phyloP scores from a whole-genome alignment of 1,140 invertebrate genomes.

The Trialeurodes vaporariorum region DNA sequence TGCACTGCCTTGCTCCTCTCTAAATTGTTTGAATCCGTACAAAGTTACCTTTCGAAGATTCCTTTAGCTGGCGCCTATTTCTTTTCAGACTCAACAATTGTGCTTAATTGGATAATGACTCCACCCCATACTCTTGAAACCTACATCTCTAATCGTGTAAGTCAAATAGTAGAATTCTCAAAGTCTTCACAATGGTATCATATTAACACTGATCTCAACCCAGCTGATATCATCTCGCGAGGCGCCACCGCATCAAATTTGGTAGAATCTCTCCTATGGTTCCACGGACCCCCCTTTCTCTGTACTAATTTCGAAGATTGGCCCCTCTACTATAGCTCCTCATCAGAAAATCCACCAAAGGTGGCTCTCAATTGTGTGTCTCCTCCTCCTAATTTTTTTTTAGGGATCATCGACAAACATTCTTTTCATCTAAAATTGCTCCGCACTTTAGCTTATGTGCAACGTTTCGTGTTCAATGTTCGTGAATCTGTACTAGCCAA shows the following conservation, averaged over 20 bases:
- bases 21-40: slow-evolving; percentile 20
- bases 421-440: too few relatives aligned
- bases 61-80: background rate
- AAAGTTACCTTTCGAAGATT: slow-evolving; percentile 3
- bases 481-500: too few relatives aligned
- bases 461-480: too few relatives aligned
- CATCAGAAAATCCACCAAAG: background rate
- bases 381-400: too few relatives aligned
- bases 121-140: slow-evolving; percentile 15
- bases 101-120: slow-evolving; percentile 23
- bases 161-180: slow-evolving; percentile 5
- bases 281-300: background rate
- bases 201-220: slow-evolving; percentile 31
- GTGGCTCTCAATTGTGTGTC: too few relatives aligned
- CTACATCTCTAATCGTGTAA: slow-evolving; percentile 9
- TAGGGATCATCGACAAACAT: too few relatives aligned
- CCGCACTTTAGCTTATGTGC: too few relatives aligned
- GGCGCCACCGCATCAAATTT: slow-evolving; percentile 15
- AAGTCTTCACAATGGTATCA: slow-evolving; percentile 27
- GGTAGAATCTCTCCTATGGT: background rate
- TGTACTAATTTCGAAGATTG: background rate
- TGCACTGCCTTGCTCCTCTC: slow-evolving; percentile 26
- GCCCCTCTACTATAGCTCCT: too few relatives aligned
- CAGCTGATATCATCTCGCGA: slow-evolving; percentile 34
- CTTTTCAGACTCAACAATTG: slow-evolving; percentile 11